Conservation (phyloP, 2,113 vertebrate genomes). For the Scatophagus argus region DNA sequence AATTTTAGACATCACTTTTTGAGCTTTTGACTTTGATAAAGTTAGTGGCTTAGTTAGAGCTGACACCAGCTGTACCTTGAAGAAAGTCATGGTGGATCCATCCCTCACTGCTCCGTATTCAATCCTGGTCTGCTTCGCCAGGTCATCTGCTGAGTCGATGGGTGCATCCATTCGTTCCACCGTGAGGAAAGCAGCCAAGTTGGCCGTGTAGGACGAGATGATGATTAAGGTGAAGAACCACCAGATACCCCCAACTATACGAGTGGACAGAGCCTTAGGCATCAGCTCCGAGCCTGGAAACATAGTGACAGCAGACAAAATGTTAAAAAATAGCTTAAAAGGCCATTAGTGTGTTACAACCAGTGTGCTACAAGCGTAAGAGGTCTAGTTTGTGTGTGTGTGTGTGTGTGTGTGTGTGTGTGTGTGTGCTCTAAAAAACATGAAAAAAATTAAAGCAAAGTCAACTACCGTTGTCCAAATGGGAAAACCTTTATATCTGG, state of each 20-base stretch:
- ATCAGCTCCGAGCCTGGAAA: conserved; percentile 96
- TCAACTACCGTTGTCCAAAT: neutral
- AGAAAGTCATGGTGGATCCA: conserved; percentile 99
- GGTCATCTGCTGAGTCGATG: conserved; percentile 96
- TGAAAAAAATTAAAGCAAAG: neutral
- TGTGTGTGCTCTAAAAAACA: too few species aligned
- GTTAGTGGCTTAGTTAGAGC: neutral
- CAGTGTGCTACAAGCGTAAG: too few species aligned
- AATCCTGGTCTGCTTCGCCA: conserved; percentile 98
- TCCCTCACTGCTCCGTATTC: conserved; percentile 97
- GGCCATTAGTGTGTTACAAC: neutral
- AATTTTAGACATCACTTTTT: neutral
- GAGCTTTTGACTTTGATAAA: neutral
- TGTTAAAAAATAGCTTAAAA: neutral
- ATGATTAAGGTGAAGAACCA: conserved; percentile 99
- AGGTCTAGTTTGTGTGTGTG: too few species aligned
- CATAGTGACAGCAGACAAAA: conserved; percentile 25
- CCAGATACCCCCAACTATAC: conserved; percentile 98
- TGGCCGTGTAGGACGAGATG: conserved; percentile 99
- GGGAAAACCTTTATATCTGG: conserved; percentile 26
- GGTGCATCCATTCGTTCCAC: conserved; percentile 99
- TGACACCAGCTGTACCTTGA: conserved; percentile 88
- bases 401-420: too few species aligned
- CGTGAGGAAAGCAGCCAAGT: conserved; percentile 97
- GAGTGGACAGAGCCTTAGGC: conserved; percentile 98